Conservation (phyloP, 2,888 invertebrate species). For the Phania funesta region DNA sequence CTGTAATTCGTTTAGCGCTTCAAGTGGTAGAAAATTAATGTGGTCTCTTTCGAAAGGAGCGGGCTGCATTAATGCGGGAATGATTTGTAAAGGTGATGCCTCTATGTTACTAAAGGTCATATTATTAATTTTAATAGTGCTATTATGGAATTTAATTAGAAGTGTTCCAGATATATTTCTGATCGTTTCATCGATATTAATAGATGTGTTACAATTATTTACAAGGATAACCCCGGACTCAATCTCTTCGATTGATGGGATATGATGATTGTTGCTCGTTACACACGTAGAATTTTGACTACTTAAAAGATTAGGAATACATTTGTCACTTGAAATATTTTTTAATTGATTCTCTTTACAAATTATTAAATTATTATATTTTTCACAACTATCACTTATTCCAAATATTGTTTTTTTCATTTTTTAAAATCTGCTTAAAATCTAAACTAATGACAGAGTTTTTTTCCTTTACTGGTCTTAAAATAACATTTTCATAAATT, state of each 20-base stretch:
- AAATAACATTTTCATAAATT: too few species aligned
- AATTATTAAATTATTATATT: too few species aligned
- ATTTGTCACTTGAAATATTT: too few species aligned
- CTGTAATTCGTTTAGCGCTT: conserved; percentile 30
- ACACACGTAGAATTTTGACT: too few species aligned
- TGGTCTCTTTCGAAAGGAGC: conserved; percentile 13
- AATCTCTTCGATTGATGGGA: not conserved
- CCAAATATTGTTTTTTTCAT: too few species aligned
- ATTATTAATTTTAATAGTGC: conserved; percentile 12
- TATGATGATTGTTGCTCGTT: not conserved
- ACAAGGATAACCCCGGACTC: not conserved
- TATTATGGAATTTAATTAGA: conserved; percentile 21
- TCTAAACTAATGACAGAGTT: too few species aligned
- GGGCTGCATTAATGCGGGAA: conserved; percentile 9
- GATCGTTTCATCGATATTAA: not conserved
- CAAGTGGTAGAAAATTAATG: conserved; percentile 1
- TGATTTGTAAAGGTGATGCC: conserved; percentile 5
- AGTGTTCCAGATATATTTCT: not conserved
- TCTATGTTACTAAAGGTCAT: conserved; percentile 14
- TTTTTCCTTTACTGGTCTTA: too few species aligned
- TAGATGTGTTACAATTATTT: not conserved
- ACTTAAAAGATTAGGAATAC: too few species aligned
- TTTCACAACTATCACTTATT: too few species aligned
- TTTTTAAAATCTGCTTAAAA: too few species aligned
- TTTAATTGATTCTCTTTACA: too few species aligned